These are phyloP conservation scores for Pomacea canaliculata DNA, from an alignment of 2,888 invertebrate genomes.

Conservation along the genomic window DNA sequence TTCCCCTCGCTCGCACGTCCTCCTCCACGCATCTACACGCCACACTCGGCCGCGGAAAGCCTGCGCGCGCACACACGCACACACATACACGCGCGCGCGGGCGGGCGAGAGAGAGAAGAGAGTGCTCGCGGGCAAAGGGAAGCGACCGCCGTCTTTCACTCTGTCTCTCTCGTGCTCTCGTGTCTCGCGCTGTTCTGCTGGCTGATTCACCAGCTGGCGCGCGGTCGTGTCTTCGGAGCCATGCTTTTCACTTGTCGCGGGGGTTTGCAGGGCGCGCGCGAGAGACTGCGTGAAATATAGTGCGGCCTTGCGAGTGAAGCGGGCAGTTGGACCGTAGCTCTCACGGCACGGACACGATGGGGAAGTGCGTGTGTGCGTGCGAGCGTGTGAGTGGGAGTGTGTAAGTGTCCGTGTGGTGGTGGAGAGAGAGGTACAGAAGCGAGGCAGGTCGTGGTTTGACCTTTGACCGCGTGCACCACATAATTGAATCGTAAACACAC, in stretches of 20 bases:
- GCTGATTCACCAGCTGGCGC: too few relatives aligned
- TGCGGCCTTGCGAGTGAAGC: background rate
- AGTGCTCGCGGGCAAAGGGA: too few relatives aligned
- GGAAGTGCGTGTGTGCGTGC: background rate
- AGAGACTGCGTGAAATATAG: too few relatives aligned
- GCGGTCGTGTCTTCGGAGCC: too few relatives aligned
- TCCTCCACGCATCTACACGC: background rate
- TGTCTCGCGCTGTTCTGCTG: too few relatives aligned
- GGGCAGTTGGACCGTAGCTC: background rate
- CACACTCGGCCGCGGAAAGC: background rate
- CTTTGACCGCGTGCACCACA: background rate
- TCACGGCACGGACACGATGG: background rate
- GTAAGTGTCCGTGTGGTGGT: background rate
- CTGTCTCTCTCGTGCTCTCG: too few relatives aligned
- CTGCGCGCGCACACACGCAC: background rate
- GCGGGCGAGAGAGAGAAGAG: background rate
- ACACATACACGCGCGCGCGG: background rate
- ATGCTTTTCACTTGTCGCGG: too few relatives aligned
- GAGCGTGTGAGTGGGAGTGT: background rate
- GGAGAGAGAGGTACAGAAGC: background rate
- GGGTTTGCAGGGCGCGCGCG: too few relatives aligned
- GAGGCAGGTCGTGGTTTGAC: background rate
- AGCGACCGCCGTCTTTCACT: too few relatives aligned
- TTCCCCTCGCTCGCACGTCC: background rate
- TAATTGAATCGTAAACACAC: conserved; percentile 15